Evolutionary conservation across 1,140 invertebrate genomes (phyloP).

Genomic region (Oreohelix idahoensis): DNA sequence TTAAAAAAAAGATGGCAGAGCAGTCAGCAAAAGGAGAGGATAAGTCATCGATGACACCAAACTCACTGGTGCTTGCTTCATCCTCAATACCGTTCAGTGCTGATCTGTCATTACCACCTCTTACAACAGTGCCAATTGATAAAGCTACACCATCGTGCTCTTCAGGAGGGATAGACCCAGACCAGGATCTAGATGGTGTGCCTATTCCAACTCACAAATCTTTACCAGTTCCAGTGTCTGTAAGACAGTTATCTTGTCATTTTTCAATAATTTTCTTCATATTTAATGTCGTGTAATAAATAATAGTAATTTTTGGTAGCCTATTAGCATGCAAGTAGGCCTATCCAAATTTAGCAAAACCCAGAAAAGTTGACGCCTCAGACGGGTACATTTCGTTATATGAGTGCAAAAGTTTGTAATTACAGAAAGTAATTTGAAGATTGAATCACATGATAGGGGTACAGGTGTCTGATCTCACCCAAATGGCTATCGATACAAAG

Average conservation of each 20-base stretch:
- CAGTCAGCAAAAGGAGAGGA: slow-evolving; percentile 48
- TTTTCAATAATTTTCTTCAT: too few relatives aligned
- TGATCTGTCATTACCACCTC: slow-evolving; percentile 23
- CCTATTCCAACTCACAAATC: slow-evolving; percentile 25
- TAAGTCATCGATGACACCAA: slow-evolving; percentile 7
- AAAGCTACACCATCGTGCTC: neutral
- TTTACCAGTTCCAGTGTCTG: slow-evolving; percentile 37
- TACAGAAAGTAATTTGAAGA: too few relatives aligned
- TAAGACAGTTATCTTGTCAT: slow-evolving; percentile 21
- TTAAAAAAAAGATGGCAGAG: slow-evolving; percentile 51
- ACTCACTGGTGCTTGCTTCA: slow-evolving; percentile 23
- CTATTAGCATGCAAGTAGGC: too few relatives aligned
- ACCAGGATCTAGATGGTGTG: slow-evolving; percentile 29
- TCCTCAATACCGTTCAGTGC: slow-evolving; percentile 21
- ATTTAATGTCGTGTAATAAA: too few relatives aligned
- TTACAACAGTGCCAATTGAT: neutral
- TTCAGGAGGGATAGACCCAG: neutral
- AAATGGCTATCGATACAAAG: too few relatives aligned
- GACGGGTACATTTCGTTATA: too few relatives aligned
- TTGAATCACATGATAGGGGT: too few relatives aligned
- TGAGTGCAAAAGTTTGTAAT: too few relatives aligned
- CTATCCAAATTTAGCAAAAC: too few relatives aligned
- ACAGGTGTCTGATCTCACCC: too few relatives aligned
- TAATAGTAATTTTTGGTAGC: too few relatives aligned
- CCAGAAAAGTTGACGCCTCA: too few relatives aligned